Conservation (phyloP, 2,113 vertebrate species). For the Actenoides hombroni region DNA sequence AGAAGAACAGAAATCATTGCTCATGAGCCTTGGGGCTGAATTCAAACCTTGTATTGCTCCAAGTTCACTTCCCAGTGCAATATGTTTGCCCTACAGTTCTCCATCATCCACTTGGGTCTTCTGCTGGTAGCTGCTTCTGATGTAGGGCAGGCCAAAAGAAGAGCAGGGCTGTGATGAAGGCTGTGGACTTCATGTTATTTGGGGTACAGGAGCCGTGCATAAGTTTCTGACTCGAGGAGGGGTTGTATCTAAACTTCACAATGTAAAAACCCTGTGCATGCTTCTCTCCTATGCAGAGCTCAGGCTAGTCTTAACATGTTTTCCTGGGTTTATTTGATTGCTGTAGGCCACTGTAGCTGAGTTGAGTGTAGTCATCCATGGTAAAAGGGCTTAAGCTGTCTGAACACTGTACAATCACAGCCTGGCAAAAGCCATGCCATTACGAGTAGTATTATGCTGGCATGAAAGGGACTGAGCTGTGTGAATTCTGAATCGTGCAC, state of each 20-base stretch:
- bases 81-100: neutral
- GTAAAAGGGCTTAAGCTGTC: conserved; percentile 19
- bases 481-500: neutral
- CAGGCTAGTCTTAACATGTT: neutral
- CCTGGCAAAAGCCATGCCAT: neutral
- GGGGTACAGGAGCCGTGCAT: neutral
- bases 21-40: neutral
- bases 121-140: neutral
- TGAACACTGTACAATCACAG: neutral
- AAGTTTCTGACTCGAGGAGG: neutral
- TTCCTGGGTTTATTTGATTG: neutral
- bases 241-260: neutral
- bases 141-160: accelerated
- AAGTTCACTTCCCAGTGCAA: neutral
- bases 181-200: neutral
- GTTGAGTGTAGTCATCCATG: neutral
- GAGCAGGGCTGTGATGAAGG: neutral
- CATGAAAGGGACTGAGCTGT: neutral
- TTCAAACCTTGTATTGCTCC: neutral
- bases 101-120: neutral
- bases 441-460: neutral
- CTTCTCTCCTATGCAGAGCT: neutral
- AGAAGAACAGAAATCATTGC: neutral
- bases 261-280: neutral
- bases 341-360: neutral